A percentile compares a stretch with the other conserved stretches of the same genome.
phyloP scores from a whole-genome alignment of 2,888 invertebrate genomes.

The Nasonovia ribisnigri region DNA sequence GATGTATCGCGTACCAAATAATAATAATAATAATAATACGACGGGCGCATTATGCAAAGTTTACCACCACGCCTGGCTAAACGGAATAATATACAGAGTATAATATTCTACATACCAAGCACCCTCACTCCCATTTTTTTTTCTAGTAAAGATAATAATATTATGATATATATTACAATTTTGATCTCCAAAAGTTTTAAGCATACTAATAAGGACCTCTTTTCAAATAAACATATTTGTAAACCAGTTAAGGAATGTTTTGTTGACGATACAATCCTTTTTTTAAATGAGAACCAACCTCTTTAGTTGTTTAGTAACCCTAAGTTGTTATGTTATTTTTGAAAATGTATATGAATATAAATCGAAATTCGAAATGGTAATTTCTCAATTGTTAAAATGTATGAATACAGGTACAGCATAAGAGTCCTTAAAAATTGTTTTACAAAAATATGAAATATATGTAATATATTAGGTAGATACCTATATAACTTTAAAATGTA shows the following conservation, averaged over 20 bases:
- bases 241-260: background rate
- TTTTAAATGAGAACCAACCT: background rate
- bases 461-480: background rate
- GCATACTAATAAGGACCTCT: background rate
- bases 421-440: background rate
- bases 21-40: background rate
- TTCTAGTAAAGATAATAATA: background rate
- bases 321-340: too few species aligned
- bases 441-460: background rate
- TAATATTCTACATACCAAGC: background rate
- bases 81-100: background rate
- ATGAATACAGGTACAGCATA: background rate
- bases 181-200: background rate
- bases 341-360: background rate
- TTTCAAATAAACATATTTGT: background rate
- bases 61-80: background rate
- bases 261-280: background rate
- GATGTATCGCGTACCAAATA: background rate
- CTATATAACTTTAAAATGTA: background rate
- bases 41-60: background rate
- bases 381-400: background rate
- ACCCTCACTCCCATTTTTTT: background rate
- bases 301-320: background rate
- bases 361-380: background rate
- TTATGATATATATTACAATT: background rate